Evolutionary conservation across 2,113 vertebrate species (phyloP), one percentile per base, ranked within the genome.

Genomic region (Stegastes partitus): DNA sequence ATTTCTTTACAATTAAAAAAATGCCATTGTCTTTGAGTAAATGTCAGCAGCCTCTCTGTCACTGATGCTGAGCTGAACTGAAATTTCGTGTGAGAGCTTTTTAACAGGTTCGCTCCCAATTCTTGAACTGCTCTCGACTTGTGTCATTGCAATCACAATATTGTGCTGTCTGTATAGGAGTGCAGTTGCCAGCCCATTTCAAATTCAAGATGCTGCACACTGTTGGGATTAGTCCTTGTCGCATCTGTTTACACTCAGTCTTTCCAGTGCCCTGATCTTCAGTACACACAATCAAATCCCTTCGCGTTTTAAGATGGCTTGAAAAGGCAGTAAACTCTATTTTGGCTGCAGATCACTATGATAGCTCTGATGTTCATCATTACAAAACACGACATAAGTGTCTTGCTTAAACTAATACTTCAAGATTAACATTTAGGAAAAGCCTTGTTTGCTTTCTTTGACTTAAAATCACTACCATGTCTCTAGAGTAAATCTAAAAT

Each of bases 211-310:
- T 26, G 69, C 65, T 16, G 37, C 25, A 16, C 45, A 44, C 51
- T 56, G 19, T 49, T 54, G 57, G 68, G 69, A 76, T 81, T 63
- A 72, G 22, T 57, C 44, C 21, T 70, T 21, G 10, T 61, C 26
- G 70, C 62, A 56, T 88, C 84, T 88, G 75, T 74, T 66, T 42
- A 53, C 67, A 31, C 67, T 82, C 19, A 31, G 6, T 50, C 18
- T 51, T 55, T 64, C 16, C 21, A 31, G 3, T 7, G 55, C 45
- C 19, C 26, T 10, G 7, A 4, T 59, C 31, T 50, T 65, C 37
- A 71, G 21, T 12, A 37, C 57, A 34, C 45, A 11, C 28, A 45
- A 16, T 58, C 11, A 11, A 26, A 45, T 25, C 66, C 18, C 22
- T 11, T 3, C 50, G 21, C 23, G 63, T 77, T 68, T 42, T 68